A percentile compares a stretch with the other conserved stretches of the same genome.
Evolutionary conservation across 2,888 invertebrate genomes (phyloP).

Genomic region (Hyposoter dolosus): DNA sequence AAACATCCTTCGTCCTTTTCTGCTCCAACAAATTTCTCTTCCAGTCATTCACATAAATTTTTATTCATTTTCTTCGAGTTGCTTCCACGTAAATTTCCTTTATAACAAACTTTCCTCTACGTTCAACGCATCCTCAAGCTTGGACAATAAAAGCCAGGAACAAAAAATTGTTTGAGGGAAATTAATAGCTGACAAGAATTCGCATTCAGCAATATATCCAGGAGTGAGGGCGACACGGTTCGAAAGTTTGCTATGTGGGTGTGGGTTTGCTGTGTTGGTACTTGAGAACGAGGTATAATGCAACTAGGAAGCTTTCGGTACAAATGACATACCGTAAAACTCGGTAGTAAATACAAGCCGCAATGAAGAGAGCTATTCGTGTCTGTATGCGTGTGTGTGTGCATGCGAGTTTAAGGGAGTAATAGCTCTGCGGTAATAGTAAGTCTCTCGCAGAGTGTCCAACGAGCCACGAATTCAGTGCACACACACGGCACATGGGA

Average conservation of each 20-base stretch:
- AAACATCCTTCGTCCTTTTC: background rate
- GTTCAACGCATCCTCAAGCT: background rate
- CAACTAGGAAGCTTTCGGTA: background rate
- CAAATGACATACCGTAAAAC: slow-evolving; percentile 38
- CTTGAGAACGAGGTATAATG: slow-evolving; percentile 2
- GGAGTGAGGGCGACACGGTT: background rate
- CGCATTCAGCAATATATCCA: background rate
- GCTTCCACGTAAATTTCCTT: background rate
- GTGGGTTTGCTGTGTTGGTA: background rate
- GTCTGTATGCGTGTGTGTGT: slow-evolving; percentile 17
- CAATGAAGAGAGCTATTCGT: slow-evolving; percentile 20
- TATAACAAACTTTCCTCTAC: background rate
- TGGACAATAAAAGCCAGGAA: background rate
- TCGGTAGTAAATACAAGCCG: slow-evolving; percentile 10
- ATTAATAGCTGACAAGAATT: slow-evolving; percentile 5
- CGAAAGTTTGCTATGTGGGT: background rate
- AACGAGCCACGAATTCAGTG: slow-evolving; percentile 14
- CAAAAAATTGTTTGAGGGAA: background rate
- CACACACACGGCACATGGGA: background rate
- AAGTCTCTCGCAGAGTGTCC: slow-evolving; percentile 44
- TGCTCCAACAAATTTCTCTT: too few relatives aligned
- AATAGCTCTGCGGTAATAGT: slow-evolving; percentile 62
- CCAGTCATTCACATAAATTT: too few relatives aligned
- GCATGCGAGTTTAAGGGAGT: slow-evolving; percentile 39
- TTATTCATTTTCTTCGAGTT: background rate